Conservation (phyloP, 2,113 vertebrate genomes). For the Barnardius zonarius region DNA sequence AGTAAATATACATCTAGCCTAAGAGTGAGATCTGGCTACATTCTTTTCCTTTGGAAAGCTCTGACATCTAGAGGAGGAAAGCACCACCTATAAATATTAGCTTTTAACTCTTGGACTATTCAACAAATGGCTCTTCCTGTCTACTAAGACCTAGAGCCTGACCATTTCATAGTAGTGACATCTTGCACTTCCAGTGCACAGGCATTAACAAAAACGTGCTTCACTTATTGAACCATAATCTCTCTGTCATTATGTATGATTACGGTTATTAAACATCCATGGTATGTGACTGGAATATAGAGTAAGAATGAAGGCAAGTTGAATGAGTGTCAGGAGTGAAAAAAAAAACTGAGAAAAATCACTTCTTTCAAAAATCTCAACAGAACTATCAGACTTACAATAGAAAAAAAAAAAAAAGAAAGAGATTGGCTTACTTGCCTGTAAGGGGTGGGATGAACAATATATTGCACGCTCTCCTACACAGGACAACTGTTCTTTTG, state of each 20-base stretch:
- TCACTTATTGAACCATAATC: not conserved
- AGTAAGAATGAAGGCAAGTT: not conserved
- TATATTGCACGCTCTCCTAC: fast-evolving
- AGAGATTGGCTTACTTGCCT: not conserved
- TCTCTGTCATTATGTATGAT: not conserved
- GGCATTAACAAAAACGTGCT: not conserved
- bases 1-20: not conserved
- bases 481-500: not conserved
- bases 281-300: not conserved
- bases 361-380: not conserved
- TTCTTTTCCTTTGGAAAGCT: not conserved
- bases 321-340: not conserved
- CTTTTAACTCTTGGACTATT: not conserved
- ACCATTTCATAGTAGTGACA: not conserved
- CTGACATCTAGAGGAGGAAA: not conserved
- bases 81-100: not conserved
- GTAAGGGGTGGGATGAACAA: not conserved
- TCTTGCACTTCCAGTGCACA: not conserved
- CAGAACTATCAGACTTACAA: not conserved
- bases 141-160: not conserved
- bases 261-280: not conserved
- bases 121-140: not conserved
- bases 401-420: not conserved
- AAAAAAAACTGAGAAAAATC: not conserved
- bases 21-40: not conserved